Evolutionary conservation across 64 coral and sea anemone genomes (phyloP).

Genomic region (Actinia tenebrosa): DNA sequence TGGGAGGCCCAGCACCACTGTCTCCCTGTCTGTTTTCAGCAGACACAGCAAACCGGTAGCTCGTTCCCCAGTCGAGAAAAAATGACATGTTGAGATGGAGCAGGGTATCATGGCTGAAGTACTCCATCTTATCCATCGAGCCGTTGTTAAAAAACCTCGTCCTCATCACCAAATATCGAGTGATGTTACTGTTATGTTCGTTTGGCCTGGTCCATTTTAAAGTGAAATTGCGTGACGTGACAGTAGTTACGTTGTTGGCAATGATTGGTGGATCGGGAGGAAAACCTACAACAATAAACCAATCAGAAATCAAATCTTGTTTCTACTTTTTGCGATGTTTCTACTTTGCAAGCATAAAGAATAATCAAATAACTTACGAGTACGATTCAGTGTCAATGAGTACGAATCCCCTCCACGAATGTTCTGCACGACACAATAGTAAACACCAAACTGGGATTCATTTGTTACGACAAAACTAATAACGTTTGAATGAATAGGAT

Average conservation of each 20-base stretch:
- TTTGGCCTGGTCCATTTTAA: slow-evolving; percentile 18
- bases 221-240: neutral
- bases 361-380: neutral
- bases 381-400: neutral
- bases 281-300: slow-evolving; percentile 13
- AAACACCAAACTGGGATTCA: neutral
- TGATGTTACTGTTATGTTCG: neutral
- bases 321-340: neutral
- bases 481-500: neutral
- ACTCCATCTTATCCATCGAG: neutral
- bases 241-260: neutral
- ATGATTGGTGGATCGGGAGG: slow-evolving; percentile 14
- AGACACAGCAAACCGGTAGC: slow-evolving; percentile 20
- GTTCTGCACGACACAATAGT: neutral
- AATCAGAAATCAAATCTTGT: neutral
- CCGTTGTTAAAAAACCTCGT: neutral
- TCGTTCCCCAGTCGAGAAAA: slow-evolving; percentile 10
- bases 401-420: neutral
- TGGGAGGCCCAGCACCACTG: neutral
- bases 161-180: neutral
- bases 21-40: slow-evolving; percentile 32
- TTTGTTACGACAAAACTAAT: neutral
- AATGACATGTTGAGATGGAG: neutral
- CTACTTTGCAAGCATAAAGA: too few relatives aligned
- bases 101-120: neutral